Conservation (phyloP, 2,113 vertebrate genomes). For the Nanorana parkeri region DNA sequence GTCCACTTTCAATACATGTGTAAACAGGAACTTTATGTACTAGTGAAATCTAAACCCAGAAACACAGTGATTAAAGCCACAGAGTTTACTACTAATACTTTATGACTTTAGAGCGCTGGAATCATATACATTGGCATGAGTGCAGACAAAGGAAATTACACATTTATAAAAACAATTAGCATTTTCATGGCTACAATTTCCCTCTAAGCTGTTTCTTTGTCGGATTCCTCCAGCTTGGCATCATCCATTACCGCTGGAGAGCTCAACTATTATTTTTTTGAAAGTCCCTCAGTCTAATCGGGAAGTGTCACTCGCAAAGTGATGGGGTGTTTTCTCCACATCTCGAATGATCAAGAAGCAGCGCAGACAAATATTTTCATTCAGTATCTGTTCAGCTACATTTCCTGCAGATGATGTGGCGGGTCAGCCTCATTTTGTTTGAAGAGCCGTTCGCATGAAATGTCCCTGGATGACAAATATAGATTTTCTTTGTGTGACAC, state of each 20-base stretch:
- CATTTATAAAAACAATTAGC: background rate
- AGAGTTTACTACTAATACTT: too few species aligned
- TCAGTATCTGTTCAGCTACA: conserved; percentile 52
- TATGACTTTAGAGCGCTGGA: too few species aligned
- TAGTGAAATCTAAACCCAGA: too few species aligned
- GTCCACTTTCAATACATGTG: too few species aligned
- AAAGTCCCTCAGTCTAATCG: conserved; percentile 1
- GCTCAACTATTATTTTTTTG: background rate
- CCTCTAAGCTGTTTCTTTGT: too few species aligned
- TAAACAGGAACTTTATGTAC: too few species aligned
- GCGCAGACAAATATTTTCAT: conserved; percentile 56
- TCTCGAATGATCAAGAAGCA: conserved; percentile 16
- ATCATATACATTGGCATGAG: too few species aligned
- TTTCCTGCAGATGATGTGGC: conserved; percentile 53
- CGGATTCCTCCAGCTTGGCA: background rate
- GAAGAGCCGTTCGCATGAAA: conserved; percentile 44
- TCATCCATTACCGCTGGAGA: background rate
- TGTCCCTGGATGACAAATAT: conserved; percentile 17
- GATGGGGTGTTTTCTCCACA: conserved; percentile 23
- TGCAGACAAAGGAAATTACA: too few species aligned
- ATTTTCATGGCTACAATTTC: background rate
- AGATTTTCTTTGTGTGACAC: conserved; percentile 23
- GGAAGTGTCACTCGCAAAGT: conserved; percentile 7
- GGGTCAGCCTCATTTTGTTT: conserved; percentile 32
- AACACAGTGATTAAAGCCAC: too few species aligned